Evolutionary conservation across 2,113 vertebrate genomes (phyloP).

Genomic region (Mormyrus lacerda): DNA sequence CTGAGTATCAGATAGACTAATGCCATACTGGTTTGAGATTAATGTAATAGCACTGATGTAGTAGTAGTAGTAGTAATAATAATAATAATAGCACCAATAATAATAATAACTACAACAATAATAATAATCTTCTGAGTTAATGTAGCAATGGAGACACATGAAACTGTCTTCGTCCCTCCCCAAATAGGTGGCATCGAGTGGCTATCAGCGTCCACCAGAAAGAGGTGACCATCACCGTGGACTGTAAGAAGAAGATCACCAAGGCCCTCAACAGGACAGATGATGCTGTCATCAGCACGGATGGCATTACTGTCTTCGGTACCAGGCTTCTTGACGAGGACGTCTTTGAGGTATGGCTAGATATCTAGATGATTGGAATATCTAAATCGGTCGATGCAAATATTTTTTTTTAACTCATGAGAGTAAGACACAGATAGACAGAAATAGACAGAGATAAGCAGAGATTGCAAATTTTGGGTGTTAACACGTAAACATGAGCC

Average conservation of each 20-base stretch:
- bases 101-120: too few relatives aligned
- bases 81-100: background rate
- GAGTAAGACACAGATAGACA: background rate
- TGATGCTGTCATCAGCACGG: constrained; percentile 69
- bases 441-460: background rate
- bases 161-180: constrained; percentile 13
- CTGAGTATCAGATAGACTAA: background rate
- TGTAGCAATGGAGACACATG: background rate
- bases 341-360: constrained; percentile 79
- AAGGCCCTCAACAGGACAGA: constrained; percentile 81
- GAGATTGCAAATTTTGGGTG: background rate
- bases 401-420: background rate
- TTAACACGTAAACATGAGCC: background rate
- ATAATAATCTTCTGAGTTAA: background rate
- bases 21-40: background rate
- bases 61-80: background rate
- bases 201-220: constrained; percentile 95
- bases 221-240: constrained; percentile 89
- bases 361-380: constrained; percentile 56
- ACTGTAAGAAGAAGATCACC: constrained; percentile 87
- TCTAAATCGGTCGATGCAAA: constrained; percentile 55
- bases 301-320: constrained; percentile 87
- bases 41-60: background rate
- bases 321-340: constrained; percentile 86
- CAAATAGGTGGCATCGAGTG: constrained; percentile 87